phyloP scores from a whole-genome alignment of 2,888 invertebrate genomes.

The Acleris emargana region DNA sequence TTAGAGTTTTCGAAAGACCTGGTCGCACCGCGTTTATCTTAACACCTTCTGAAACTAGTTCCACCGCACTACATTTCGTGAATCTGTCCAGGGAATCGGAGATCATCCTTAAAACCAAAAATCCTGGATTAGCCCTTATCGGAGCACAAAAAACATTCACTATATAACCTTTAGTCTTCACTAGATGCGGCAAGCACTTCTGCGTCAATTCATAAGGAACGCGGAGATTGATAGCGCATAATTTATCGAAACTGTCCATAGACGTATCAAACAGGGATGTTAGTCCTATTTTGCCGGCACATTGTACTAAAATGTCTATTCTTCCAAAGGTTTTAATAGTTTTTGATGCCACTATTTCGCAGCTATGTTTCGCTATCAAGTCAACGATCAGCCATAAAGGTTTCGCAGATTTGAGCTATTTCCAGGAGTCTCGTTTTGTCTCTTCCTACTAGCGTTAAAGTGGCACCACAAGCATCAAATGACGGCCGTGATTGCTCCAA shows the following conservation, averaged over 20 bases:
- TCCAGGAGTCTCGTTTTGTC: constrained; percentile 34
- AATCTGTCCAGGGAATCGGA: constrained; percentile 38
- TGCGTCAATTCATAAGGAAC: constrained; percentile 38
- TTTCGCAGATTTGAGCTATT: constrained; percentile 31
- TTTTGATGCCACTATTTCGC: constrained; percentile 25
- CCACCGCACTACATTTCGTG: constrained; percentile 36
- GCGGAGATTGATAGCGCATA: constrained; percentile 37
- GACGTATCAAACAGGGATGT: constrained; percentile 37
- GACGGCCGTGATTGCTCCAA: constrained; percentile 34
- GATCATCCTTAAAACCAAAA: constrained; percentile 34
- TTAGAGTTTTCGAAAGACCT: constrained; percentile 36
- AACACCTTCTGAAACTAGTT: constrained; percentile 37
- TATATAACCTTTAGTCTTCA: constrained; percentile 37
- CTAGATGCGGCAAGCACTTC: constrained; percentile 38
- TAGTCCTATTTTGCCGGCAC: constrained; percentile 36
- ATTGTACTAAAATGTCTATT: constrained; percentile 39
- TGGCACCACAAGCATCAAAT: constrained; percentile 36
- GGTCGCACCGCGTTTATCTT: constrained; percentile 39
- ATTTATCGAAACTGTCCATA: constrained; percentile 38
- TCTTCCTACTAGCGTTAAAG: constrained; percentile 36
- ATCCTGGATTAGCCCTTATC: constrained; percentile 32
- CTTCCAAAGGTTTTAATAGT: constrained; percentile 36
- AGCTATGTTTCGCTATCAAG: constrained; percentile 30
- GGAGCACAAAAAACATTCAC: constrained; percentile 33
- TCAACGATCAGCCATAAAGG: constrained; percentile 20